phyloP scores from a whole-genome alignment of 2,113 vertebrate genomes.

The Cinclus cinclus region DNA sequence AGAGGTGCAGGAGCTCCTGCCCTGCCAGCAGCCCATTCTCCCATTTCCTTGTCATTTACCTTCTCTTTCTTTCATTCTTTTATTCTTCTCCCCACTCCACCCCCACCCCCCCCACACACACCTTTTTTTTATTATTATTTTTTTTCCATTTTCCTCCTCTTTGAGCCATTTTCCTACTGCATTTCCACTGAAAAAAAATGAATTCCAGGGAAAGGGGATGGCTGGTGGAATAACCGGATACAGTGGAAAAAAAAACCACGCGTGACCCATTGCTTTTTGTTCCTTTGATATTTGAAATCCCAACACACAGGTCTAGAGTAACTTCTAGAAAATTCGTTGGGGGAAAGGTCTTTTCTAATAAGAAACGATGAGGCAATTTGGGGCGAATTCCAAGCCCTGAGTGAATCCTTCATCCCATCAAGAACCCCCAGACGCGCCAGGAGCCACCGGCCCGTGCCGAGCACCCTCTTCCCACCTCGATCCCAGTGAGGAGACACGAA shows the following conservation, averaged over 20 bases:
- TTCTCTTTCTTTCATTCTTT: neutral
- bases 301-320: neutral
- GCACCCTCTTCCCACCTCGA: neutral
- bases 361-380: neutral
- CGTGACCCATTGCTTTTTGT: accelerated
- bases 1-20: neutral
- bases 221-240: accelerated
- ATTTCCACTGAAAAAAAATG: accelerated
- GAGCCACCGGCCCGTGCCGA: accelerated
- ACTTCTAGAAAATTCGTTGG: neutral
- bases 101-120: too few relatives aligned
- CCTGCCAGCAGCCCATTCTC: neutral
- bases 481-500: neutral
- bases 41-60: neutral
- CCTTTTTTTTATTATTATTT: too few relatives aligned
- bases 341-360: neutral
- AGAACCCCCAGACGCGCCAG: accelerated
- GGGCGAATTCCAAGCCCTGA: neutral
- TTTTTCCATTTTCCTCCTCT: neutral
- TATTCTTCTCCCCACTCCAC: too few relatives aligned
- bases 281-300: neutral
- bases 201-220: neutral
- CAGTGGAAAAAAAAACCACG: accelerated
- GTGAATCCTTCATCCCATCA: neutral
- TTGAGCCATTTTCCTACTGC: neutral